Percentiles rank a stretch among this genome's conserved stretches.
Evolutionary conservation across 2,797 vertebrate species (phyloP).

Genomic region (Sebastolobus alascanus): DNA sequence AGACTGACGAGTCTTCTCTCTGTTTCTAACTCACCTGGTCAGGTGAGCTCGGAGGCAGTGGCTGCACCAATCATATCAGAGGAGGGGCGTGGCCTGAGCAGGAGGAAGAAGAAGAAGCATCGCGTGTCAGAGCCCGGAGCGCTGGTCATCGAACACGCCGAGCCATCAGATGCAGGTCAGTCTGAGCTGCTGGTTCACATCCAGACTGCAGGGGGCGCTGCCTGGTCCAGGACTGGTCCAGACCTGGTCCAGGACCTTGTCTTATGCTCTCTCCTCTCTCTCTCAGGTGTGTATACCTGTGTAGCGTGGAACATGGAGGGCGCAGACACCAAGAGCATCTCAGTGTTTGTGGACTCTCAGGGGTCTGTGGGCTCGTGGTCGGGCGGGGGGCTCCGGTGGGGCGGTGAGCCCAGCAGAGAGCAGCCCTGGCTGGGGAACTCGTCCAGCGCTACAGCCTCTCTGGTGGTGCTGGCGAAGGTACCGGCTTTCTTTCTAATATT

Average conservation of each 20-base stretch:
- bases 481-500: background rate
- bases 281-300: conserved; percentile 85
- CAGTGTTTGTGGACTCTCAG: conserved; percentile 73
- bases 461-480: conserved; percentile 85
- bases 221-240: background rate
- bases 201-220: background rate
- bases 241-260: background rate
- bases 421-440: conserved; percentile 55
- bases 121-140: conserved; percentile 81
- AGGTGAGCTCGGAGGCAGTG: conserved; percentile 80
- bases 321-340: conserved; percentile 84
- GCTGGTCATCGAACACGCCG: conserved; percentile 82
- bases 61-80: conserved; percentile 71
- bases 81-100: conserved; percentile 59
- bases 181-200: background rate
- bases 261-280: background rate
- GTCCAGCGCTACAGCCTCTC: conserved; percentile 62
- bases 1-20: background rate
- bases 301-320: conserved; percentile 87
- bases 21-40: background rate
- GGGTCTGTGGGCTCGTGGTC: conserved; percentile 37
- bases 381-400: conserved; percentile 16
- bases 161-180: conserved; percentile 80
- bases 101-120: conserved; percentile 72
- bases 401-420: conserved; percentile 19